Evolutionary conservation across 1,140 invertebrate genomes (phyloP).

Genomic region (Daktulosphaira vitifoliae): DNA sequence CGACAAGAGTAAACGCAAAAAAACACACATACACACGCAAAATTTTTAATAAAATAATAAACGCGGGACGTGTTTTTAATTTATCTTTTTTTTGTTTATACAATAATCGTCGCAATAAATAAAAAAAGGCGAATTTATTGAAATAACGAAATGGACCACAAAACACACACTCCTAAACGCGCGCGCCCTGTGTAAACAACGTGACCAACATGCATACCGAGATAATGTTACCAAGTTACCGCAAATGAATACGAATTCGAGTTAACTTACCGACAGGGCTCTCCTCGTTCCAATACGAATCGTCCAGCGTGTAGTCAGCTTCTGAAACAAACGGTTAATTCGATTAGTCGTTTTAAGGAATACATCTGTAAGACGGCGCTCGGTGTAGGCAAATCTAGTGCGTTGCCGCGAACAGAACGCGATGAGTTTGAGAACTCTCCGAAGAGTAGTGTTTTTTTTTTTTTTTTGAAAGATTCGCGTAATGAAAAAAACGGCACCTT

Average conservation of each 20-base stretch:
- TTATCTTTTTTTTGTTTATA: conserved; percentile 14
- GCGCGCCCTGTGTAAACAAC: no score
- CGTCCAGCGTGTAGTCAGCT: conserved; percentile 80
- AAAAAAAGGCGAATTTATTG: conserved; percentile 1
- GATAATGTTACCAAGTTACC: neutral
- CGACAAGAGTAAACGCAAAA: neutral
- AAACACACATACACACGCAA: neutral
- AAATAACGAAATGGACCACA: neutral
- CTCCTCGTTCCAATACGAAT: conserved; percentile 84
- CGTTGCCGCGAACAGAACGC: no score
- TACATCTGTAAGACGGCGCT: no score
- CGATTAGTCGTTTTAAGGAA: no score
- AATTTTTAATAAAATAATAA: neutral
- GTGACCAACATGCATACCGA: neutral
- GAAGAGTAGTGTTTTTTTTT: no score
- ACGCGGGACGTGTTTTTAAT: neutral
- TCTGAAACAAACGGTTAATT: conserved; percentile 55
- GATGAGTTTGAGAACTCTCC: no score
- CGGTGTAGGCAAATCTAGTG: no score
- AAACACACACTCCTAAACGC: neutral
- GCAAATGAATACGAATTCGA: no score
- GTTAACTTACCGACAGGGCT: conserved; percentile 74
- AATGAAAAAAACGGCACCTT: no score
- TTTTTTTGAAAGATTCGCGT: no score
- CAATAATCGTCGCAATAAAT: neutral